Evolutionary conservation across 2,888 invertebrate genomes (phyloP), one percentile per base, ranked within the genome.

Genomic region (Rhyacophila evoluta): DNA sequence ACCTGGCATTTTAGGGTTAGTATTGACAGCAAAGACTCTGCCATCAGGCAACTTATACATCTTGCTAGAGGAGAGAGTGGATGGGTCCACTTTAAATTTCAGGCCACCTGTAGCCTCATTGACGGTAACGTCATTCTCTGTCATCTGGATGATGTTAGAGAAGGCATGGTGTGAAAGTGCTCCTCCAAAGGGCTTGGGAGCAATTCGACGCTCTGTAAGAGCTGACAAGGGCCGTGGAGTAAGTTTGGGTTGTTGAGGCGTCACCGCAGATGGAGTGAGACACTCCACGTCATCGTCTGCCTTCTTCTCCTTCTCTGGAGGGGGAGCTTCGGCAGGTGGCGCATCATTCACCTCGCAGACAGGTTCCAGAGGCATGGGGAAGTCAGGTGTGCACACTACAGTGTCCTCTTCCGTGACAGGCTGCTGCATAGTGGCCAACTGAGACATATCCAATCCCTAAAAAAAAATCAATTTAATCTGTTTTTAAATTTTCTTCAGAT

Each of bases 381-480:
- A 87, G 85, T 92, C 93, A 0, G 92, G 93, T 0, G 92, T 92
- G 81, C 93, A 93, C 15, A 93, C 92, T 11, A 93, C 89, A 84
- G 89, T 87, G 83, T 91, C 89, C 80, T 86, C 76, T 10, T 19
- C 75, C 12, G n/a, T 36, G 33, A 36, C 74, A 28, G 11, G 41
- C 37, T 25, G 36, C 11, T 82, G 75, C 83, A 85, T 84, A 19
- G 83, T 83, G 36, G 84, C 83, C 12, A 87, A 84, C 6, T 86
- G 83, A 28, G 86, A 81, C 85, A 89, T 88, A 81, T 90, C 89
- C 82, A 90, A 84, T 38, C 89, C 89, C 89, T 89, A 83, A 74
- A n/a, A n/a, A n/a, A n/a, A n/a, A n/a, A n/a, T n/a, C n/a, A n/a
- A n/a, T n/a, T n/a, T n/a, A n/a, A n/a, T n/a, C n/a, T n/a, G n/a